Conservation (phyloP, 2,797 vertebrate genomes). For the Anguilla pacifica region DNA sequence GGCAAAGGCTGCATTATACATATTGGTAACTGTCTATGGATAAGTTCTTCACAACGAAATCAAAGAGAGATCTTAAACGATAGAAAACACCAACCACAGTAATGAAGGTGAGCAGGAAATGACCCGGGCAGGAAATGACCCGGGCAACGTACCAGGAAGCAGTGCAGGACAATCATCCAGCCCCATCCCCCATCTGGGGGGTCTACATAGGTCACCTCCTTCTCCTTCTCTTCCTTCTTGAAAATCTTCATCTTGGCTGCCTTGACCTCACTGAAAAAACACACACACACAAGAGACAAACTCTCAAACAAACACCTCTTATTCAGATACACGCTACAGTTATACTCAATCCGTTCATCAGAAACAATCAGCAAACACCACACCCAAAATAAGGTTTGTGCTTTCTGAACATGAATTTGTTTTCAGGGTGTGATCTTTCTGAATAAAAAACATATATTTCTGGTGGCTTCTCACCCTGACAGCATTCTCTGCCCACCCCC, state of each 20-base stretch:
- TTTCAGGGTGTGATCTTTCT: not conserved
- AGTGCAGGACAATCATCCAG: slow-evolving; percentile 89
- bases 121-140: not conserved
- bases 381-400: not conserved
- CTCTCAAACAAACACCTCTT: not conserved
- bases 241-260: slow-evolving; percentile 54
- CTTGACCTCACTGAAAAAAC: slow-evolving; percentile 55
- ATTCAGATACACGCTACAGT: not conserved
- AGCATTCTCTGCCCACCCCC: not conserved
- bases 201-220: slow-evolving; percentile 58
- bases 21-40: not conserved
- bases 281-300: slow-evolving; percentile 25
- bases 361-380: not conserved
- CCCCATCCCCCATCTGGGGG: slow-evolving; percentile 82
- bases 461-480: not conserved
- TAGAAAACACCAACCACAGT: not conserved
- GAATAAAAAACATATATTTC: not conserved
- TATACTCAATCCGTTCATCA: not conserved
- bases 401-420: not conserved
- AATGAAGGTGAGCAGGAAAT: not conserved
- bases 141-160: slow-evolving; percentile 82
- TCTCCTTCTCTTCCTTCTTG: slow-evolving; percentile 69
- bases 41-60: not conserved
- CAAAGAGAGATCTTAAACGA: not conserved
- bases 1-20: not conserved